These are phyloP conservation scores for Platichthys stellatus DNA, from an alignment of 2,113 vertebrate genomes.

Conservation along the genomic window DNA sequence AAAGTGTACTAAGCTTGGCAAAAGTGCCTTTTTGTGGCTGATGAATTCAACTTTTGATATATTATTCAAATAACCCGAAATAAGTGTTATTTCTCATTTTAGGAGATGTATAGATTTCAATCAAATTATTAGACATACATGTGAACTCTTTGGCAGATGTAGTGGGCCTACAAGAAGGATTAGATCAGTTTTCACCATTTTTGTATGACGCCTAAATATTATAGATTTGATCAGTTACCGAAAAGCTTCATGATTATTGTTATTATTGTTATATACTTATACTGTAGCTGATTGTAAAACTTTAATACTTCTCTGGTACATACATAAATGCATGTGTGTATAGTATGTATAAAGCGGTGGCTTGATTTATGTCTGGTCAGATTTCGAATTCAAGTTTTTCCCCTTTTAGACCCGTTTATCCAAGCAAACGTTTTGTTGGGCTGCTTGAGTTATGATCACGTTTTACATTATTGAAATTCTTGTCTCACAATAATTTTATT, in stretches of 20 bases:
- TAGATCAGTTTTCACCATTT: not conserved
- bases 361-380: not conserved
- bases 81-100: not conserved
- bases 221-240: not conserved
- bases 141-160: not conserved
- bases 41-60: not conserved
- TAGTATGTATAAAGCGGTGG: not conserved
- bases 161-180: not conserved
- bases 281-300: not conserved
- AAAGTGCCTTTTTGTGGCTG: not conserved
- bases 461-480: no score
- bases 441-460: not conserved
- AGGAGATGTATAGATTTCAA: not conserved
- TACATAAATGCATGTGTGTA: not conserved
- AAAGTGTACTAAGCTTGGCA: not conserved
- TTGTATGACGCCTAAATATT: not conserved
- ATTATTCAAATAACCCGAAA: not conserved
- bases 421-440: not conserved
- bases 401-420: not conserved
- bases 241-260: not conserved
- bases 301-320: not conserved
- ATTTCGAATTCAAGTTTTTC: not conserved
- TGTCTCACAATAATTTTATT: no score
- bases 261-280: not conserved
- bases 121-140: not conserved